Evolutionary conservation across 2,888 invertebrate genomes (phyloP), one percentile per base, ranked within the genome.

Genomic region (Theretra japonica): DNA sequence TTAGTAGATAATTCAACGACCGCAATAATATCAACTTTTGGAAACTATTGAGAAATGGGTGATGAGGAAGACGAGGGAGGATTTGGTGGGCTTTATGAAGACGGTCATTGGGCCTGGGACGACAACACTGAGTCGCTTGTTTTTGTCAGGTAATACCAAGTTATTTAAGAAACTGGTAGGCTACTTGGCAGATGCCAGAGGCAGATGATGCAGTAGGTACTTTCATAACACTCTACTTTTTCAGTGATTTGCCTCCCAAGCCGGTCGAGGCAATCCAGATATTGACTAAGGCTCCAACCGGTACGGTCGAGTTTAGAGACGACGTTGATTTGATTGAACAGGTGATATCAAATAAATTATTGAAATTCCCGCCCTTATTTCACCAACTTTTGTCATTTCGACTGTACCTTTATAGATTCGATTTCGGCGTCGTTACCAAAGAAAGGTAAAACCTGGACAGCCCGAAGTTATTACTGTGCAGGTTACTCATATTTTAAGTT

Each of bases 351-450:
- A 30, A 15, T 33, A 21, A 53, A 70, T 28, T 30, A 30, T 65
- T 65, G 19, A 19, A 15, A 33, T 56, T 1, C 33, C 56, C n/a
- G 23, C 15, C 7, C 30, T 41, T 1, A 57, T 7, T 58, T 62
- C 17, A 23, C 17, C 50, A 53, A 57, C 17, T 21, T 69, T 56
- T 19, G 8, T 69, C n/a, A 69, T 53, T 28, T 53, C 28, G 21
- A 28, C 30, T 69, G 75, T 72, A 65, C 69, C 17, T 80, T 86
- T 82, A 72, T 81, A 96, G 96, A 91, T 96, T 69, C 91, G 91
- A 76, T 96, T 95, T 87, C 92, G 95, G 71, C 93, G 95, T 77
- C 89, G 94, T 73, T 96, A 95, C 83, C 95, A 95, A 86, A 92
- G 96, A 78, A 95, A 95, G 86, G 83, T 95, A 50, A 90, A 92